Conservation (phyloP, 2,797 vertebrate species). For the Chelmon rostratus region DNA sequence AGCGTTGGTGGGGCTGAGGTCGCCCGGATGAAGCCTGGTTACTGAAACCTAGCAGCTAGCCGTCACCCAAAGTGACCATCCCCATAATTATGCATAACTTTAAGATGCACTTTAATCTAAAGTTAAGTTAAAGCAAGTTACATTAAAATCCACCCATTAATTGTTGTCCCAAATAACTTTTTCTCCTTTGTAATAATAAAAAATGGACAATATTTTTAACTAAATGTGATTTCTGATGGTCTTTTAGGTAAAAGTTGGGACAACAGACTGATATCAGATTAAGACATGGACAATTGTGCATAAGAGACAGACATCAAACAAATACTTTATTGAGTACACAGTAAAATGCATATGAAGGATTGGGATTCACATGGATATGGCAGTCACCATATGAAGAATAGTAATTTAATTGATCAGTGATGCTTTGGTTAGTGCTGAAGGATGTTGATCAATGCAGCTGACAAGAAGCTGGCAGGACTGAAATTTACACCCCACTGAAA, state of each 20-base stretch:
- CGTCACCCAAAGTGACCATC: too few relatives aligned
- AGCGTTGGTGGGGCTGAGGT: too few relatives aligned
- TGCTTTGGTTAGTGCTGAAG: neutral
- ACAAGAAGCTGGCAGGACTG: neutral
- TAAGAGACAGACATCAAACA: neutral
- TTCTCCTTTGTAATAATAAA: too few relatives aligned
- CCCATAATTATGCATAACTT: too few relatives aligned
- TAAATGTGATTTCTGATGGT: neutral
- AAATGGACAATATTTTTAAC: too few relatives aligned
- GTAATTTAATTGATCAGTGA: neutral
- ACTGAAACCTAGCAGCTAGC: too few relatives aligned
- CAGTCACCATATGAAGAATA: neutral
- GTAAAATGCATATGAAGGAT: neutral
- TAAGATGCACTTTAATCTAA: too few relatives aligned
- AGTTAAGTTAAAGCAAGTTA: too few relatives aligned
- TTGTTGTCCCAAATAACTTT: neutral
- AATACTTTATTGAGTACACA: neutral
- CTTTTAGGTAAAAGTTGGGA: too few relatives aligned
- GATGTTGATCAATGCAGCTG: neutral
- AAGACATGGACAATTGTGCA: neutral
- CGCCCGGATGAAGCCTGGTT: too few relatives aligned
- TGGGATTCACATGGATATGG: neutral
- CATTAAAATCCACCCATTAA: too few relatives aligned
- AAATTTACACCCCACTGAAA: conserved; percentile 40
- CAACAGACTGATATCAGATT: too few relatives aligned